Conservation (phyloP, 2,888 invertebrate genomes). For the Epistrophe eligans region DNA sequence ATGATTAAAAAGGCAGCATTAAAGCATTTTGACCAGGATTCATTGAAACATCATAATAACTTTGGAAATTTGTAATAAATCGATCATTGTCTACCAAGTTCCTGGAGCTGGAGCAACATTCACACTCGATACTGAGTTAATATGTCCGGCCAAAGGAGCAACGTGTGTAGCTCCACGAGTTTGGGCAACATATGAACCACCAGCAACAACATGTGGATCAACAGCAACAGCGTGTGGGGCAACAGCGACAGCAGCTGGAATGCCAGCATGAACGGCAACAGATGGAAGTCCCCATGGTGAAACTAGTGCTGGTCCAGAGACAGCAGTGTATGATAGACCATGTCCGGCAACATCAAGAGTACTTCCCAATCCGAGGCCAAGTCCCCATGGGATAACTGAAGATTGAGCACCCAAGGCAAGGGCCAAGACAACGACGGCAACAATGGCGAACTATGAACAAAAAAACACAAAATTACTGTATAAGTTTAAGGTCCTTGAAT, state of each 20-base stretch:
- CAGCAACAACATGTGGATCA: slow-evolving; percentile 70
- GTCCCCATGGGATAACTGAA: slow-evolving; percentile 66
- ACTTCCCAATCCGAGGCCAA: slow-evolving; percentile 61
- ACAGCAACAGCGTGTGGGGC: slow-evolving; percentile 59
- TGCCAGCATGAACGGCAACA: slow-evolving; percentile 62
- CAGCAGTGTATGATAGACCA: slow-evolving; percentile 72
- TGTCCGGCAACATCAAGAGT: slow-evolving; percentile 66
- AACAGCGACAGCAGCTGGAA: slow-evolving; percentile 57
- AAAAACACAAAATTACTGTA: neutral
- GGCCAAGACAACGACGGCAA: slow-evolving; percentile 73
- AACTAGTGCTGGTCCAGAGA: slow-evolving; percentile 67
- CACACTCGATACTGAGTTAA: slow-evolving; percentile 82
- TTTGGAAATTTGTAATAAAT: neutral
- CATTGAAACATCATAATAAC: neutral
- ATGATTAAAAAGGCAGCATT: slow-evolving; percentile 11
- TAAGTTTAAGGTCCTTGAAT: neutral
- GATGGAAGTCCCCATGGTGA: slow-evolving; percentile 57
- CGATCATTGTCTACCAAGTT: slow-evolving; percentile 76
- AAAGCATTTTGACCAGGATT: slow-evolving; percentile 14
- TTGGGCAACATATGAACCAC: slow-evolving; percentile 82
- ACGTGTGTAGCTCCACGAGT: slow-evolving; percentile 83
- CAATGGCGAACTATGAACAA: slow-evolving; percentile 63
- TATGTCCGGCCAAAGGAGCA: slow-evolving; percentile 83
- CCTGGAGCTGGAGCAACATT: slow-evolving; percentile 83
- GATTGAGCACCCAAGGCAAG: slow-evolving; percentile 73